Evolutionary conservation across 1,140 invertebrate species (phyloP).

Genomic region (Armadillidium nasatum): DNA sequence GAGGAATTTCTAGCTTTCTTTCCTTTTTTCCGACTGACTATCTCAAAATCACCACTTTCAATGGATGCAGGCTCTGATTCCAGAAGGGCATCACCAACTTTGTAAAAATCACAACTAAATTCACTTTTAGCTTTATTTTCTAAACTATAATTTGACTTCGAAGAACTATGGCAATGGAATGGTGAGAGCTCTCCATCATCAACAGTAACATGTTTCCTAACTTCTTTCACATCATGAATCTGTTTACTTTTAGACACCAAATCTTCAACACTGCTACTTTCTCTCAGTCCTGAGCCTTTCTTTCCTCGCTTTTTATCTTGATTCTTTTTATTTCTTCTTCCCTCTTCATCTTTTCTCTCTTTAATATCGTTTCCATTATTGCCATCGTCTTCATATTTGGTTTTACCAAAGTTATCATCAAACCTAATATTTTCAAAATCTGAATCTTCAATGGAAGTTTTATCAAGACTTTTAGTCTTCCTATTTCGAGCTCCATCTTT

Average conservation of each 20-base stretch:
- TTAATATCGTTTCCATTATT: not conserved
- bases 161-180: conserved; percentile 33
- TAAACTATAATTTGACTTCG: conserved; percentile 18
- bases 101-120: conserved; percentile 42
- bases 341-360: not conserved
- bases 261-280: conserved; percentile 41
- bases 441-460: not conserved
- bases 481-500: not conserved
- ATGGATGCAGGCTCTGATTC: conserved; percentile 24
- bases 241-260: conserved; percentile 40
- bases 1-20: conserved; percentile 17
- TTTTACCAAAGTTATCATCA: not conserved
- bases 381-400: not conserved
- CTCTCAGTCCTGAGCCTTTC: conserved; percentile 28
- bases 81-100: conserved; percentile 37
- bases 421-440: not conserved
- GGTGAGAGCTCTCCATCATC: conserved; percentile 39
- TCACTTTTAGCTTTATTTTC: conserved; percentile 28
- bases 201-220: conserved; percentile 41
- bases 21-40: conserved; percentile 38
- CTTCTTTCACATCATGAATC: conserved; percentile 34
- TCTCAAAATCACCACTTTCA: conserved; percentile 39
- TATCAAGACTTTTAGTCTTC: not conserved
- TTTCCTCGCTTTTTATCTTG: conserved; percentile 30
- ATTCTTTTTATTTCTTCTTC: not conserved